These are phyloP conservation scores for Sphaerophoria taeniata DNA, from an alignment of 2,888 invertebrate species.

Conservation along the genomic window DNA sequence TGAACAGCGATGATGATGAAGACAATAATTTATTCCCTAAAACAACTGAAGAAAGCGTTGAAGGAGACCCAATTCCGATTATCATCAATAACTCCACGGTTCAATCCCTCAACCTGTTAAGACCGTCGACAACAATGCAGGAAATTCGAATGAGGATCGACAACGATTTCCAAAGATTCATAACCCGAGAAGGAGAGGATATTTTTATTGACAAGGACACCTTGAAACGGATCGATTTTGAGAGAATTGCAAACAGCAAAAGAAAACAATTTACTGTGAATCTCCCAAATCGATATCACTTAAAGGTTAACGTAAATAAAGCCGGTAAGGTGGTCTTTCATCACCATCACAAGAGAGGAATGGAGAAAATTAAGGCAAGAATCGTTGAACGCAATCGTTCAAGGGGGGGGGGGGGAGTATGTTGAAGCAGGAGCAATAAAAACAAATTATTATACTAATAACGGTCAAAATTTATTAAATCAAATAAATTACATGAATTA, in stretches of 20 bases:
- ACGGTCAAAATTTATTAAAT: too few relatives aligned
- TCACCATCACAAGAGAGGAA: constrained; percentile 1
- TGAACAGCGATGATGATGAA: not conserved
- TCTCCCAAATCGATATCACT: not conserved
- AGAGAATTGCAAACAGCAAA: not conserved
- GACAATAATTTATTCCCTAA: not conserved
- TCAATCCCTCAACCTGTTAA: not conserved
- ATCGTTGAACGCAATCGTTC: not conserved
- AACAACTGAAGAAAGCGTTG: not conserved
- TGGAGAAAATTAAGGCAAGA: not conserved
- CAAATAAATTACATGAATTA: too few relatives aligned
- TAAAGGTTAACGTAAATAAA: not conserved
- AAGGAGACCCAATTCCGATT: not conserved
- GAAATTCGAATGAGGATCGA: constrained; percentile 3
- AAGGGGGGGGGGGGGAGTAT: not conserved
- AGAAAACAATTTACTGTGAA: not conserved
- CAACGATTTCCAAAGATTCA: not conserved
- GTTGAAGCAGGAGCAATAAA: not conserved
- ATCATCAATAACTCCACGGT: not conserved
- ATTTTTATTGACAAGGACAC: not conserved
- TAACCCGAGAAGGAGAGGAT: too few relatives aligned
- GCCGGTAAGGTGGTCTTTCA: not conserved
- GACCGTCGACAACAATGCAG: not conserved
- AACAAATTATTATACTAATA: not conserved
- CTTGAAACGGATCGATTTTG: constrained; percentile 1